These are phyloP conservation scores for Percopsis transmontana DNA, from an alignment of 2,113 vertebrate species.

Conservation along the genomic window DNA sequence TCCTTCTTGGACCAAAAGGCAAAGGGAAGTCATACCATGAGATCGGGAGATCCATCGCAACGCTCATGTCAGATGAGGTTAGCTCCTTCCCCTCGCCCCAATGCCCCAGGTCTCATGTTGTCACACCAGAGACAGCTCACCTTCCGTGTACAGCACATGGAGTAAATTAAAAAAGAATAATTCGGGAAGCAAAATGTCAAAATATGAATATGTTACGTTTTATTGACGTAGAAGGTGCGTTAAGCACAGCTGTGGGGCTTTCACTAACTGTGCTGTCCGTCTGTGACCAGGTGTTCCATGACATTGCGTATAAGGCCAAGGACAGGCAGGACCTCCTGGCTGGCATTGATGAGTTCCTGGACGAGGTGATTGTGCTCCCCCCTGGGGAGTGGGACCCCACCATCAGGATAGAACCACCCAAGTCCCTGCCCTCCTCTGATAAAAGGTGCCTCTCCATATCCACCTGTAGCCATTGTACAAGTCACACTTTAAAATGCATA, in stretches of 20 bases:
- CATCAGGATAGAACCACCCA: constrained; percentile 98
- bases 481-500: no score
- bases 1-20: constrained; percentile 96
- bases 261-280: constrained; percentile 21
- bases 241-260: neutral
- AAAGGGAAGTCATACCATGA: constrained; percentile 98
- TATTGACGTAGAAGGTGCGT: no score
- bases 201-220: no score
- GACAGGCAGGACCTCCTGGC: constrained; percentile 93
- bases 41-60: constrained; percentile 96
- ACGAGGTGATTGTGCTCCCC: constrained; percentile 97
- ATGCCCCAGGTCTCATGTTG: no score
- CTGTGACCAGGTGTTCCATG: constrained; percentile 90
- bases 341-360: constrained; percentile 96
- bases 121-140: no score
- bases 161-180: no score
- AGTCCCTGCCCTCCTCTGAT: constrained; percentile 92
- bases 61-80: constrained; percentile 98
- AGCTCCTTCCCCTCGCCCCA: constrained; percentile 14
- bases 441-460: constrained; percentile 85
- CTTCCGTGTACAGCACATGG: no score
- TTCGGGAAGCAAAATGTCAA: no score
- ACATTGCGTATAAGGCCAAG: constrained; percentile 98
- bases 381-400: constrained; percentile 97
- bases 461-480: neutral